These are phyloP conservation scores for Mechanitis messenoides DNA, from an alignment of 2,888 invertebrate species.

Conservation along the genomic window DNA sequence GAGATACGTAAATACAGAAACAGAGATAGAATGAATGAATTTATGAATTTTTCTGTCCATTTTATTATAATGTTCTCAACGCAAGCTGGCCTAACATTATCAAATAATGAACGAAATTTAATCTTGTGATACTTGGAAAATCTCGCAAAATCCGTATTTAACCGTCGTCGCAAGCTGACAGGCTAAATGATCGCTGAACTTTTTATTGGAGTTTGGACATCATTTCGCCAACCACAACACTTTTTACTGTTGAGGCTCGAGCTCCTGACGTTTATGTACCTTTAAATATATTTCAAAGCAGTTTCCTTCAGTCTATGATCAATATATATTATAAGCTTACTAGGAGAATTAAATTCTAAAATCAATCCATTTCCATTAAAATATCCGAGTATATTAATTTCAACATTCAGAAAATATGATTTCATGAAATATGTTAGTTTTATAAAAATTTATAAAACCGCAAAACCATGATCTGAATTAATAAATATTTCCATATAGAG, in stretches of 20 bases:
- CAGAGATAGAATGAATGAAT: conserved; percentile 1
- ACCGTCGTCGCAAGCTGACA: conserved; percentile 29
- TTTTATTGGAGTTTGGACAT: conserved; percentile 29
- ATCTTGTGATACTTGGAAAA: conserved; percentile 24
- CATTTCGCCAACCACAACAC: conserved; percentile 25
- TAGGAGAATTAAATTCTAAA: no score
- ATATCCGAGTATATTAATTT: no score
- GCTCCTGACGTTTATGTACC: neutral
- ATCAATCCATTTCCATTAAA: no score
- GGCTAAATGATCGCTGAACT: conserved; percentile 28
- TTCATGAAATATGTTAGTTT: no score
- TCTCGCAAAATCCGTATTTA: conserved; percentile 26
- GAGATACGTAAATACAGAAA: neutral
- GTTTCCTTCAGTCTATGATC: no score
- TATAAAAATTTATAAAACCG: no score
- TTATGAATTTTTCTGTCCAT: conserved; percentile 3
- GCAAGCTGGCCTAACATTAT: conserved; percentile 14
- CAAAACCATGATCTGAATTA: no score
- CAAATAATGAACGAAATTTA: conserved; percentile 25
- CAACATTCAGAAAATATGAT: no score
- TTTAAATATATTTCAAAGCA: neutral
- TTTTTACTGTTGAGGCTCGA: conserved; percentile 18
- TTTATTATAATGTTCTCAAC: conserved; percentile 13
- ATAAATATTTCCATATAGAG: no score
- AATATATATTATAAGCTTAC: no score